phyloP scores from a whole-genome alignment of 2,113 vertebrate genomes.

The Prinia subflava region DNA sequence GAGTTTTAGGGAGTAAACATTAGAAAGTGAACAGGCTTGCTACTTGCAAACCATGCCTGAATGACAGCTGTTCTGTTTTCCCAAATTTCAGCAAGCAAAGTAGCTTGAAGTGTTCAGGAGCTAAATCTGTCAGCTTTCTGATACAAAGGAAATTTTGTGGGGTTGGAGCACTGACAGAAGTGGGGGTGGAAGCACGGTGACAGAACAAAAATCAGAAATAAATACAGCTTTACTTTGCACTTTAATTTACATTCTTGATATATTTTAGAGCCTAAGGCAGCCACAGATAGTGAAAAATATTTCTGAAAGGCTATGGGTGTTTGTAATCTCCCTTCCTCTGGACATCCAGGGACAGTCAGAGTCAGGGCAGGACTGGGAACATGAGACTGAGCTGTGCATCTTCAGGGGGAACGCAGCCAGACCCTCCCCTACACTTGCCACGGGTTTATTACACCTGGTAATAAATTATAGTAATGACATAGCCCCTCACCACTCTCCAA shows the following conservation, averaged over 20 bases:
- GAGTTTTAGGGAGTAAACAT: background rate
- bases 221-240: background rate
- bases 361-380: accelerated
- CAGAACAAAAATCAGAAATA: background rate
- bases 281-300: background rate
- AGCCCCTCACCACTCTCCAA: background rate
- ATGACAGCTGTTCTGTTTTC: conserved; percentile 35
- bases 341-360: background rate
- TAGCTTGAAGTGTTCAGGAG: background rate
- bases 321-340: background rate
- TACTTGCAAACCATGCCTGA: conserved; percentile 9
- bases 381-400: background rate
- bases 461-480: background rate
- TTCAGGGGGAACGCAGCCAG: background rate
- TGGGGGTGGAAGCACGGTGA: background rate
- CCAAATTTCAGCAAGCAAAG: conserved; percentile 1
- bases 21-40: conserved; percentile 32
- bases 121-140: conserved; percentile 42
- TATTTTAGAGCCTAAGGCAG: background rate
- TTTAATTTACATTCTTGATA: background rate
- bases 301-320: background rate
- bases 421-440: accelerated
- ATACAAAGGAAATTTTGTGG: conserved; percentile 15
- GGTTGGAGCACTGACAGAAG: background rate
- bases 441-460: background rate